These are phyloP conservation scores for Hypena proboscidalis DNA, from an alignment of 2,888 invertebrate genomes.

Conservation along the genomic window DNA sequence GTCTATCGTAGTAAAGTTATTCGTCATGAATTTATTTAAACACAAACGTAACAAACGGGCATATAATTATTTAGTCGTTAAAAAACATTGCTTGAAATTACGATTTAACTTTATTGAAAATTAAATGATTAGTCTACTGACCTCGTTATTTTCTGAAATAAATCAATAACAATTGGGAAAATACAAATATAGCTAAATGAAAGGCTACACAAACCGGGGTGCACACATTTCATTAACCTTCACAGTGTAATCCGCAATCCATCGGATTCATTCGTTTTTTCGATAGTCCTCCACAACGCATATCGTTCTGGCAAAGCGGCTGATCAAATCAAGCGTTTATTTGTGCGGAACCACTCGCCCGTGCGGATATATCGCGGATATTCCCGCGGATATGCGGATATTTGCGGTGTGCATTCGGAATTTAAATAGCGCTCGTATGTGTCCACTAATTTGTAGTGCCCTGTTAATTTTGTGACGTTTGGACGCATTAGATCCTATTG, in stretches of 20 bases:
- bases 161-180: too few species aligned
- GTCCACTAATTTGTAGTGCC: constrained; percentile 39
- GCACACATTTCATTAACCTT: constrained; percentile 60
- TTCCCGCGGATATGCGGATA: constrained; percentile 47
- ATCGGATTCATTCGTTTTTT: constrained; percentile 52
- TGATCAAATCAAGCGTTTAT: constrained; percentile 73
- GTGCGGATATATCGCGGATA: constrained; percentile 52
- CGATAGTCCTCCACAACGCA: constrained; percentile 43
- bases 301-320: constrained; percentile 52
- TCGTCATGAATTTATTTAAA: too few species aligned
- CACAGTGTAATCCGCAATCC: constrained; percentile 48
- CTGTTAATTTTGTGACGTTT: constrained; percentile 30
- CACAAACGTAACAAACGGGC: too few species aligned
- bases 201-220: constrained; percentile 25
- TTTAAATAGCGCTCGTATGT: constrained; percentile 41
- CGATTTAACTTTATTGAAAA: too few species aligned
- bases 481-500: constrained; percentile 23
- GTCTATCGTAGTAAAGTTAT: too few species aligned
- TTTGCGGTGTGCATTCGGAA: constrained; percentile 44
- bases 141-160: too few species aligned
- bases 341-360: constrained; percentile 62
- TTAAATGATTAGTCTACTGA: too few species aligned
- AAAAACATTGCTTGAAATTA: too few species aligned
- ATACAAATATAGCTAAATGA: not conserved
- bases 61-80: too few species aligned